Base-by-base conservation (phyloP, 2,113 vertebrate species). In the Cheirogaleus medius region DNA sequence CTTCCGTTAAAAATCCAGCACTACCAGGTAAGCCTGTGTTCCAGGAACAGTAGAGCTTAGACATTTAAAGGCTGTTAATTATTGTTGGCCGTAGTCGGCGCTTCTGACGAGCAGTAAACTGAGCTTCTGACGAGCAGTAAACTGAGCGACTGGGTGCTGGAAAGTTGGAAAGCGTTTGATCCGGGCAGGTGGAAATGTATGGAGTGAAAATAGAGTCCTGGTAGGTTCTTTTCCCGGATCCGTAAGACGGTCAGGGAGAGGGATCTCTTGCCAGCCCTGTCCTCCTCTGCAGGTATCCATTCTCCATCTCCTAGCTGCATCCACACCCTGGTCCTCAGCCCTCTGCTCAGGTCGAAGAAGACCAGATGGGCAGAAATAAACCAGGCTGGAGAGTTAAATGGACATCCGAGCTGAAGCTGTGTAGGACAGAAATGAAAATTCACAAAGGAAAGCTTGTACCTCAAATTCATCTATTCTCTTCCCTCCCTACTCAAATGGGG, bases 301-400 rank as follows among this genome's bases (percentile, higher is more conserved):
- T 34, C 49, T 76, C 21, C 25, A 5, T 17, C 15, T n/a, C 37
- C 6, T 4, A 1, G 12, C 37, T 37, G 1, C 11, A 18, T 42
- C 47, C 5, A 3, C 0, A 1, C 5, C 13, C 54, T 11, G 17
- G 52, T 17, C 44, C 8, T 47, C 21, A 20, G 58, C 4, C 5
- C 12, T 77, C 56, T 3, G 14, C 66, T 66, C 6, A 6, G 73
- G 54, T 14, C 34, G 20, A 11, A 14, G 34, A 49, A 44, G 52
- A 12, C 14, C 25, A 23, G 10, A 10, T 5, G 34, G 37, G 63
- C 39, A 29, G 56, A 34, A 34, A 3, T 2, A 32, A 18, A 21
- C 20, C 44, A 18, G 78, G 83, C 23, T 23, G 4, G 8, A 73
- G 15, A 32, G 0, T 27, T 17, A 10, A 18, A 1, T 1, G 64